Evolutionary conservation across 2,797 vertebrate species (phyloP).

Genomic region (Takifugu rubripes): DNA sequence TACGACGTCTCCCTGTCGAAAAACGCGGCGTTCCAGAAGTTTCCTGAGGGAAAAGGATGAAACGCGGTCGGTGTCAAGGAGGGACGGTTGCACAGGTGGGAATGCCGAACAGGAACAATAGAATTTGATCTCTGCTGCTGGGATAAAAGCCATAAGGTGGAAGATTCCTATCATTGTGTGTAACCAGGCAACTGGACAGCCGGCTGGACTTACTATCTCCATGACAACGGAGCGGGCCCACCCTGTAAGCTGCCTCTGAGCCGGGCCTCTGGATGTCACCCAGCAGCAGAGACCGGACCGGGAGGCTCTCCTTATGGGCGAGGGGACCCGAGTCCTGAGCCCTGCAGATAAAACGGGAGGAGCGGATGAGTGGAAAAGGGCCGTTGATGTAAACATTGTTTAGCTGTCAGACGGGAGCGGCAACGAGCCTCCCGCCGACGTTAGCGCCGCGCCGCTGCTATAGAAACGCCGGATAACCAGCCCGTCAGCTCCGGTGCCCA

Average conservation of each 20-base stretch:
- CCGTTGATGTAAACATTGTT: slow-evolving; percentile 16
- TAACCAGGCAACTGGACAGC: neutral
- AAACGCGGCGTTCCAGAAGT: slow-evolving; percentile 90
- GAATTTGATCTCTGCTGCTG: too few relatives aligned
- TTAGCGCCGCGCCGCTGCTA: slow-evolving; percentile 2
- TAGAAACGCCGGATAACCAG: slow-evolving; percentile 5
- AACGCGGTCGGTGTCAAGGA: too few relatives aligned
- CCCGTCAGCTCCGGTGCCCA: slow-evolving; percentile 10
- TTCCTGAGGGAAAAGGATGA: slow-evolving; percentile 44
- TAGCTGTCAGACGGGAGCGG: slow-evolving; percentile 1
- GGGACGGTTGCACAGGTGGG: too few relatives aligned
- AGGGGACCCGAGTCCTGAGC: slow-evolving; percentile 86
- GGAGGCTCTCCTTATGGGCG: slow-evolving; percentile 88
- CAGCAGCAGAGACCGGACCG: slow-evolving; percentile 83
- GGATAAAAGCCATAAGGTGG: too few relatives aligned
- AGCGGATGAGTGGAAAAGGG: neutral
- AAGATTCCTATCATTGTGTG: neutral
- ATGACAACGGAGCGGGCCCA: slow-evolving; percentile 86
- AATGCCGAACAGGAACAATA: too few relatives aligned
- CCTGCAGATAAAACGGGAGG: slow-evolving; percentile 62
- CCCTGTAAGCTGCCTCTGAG: slow-evolving; percentile 86
- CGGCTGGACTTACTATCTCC: slow-evolving; percentile 86
- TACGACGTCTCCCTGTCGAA: slow-evolving; percentile 89
- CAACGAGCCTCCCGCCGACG: slow-evolving; percentile 15
- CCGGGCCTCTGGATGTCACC: slow-evolving; percentile 83